Conservation (phyloP, 2,113 vertebrate genomes). For the Felis chaus region DNA sequence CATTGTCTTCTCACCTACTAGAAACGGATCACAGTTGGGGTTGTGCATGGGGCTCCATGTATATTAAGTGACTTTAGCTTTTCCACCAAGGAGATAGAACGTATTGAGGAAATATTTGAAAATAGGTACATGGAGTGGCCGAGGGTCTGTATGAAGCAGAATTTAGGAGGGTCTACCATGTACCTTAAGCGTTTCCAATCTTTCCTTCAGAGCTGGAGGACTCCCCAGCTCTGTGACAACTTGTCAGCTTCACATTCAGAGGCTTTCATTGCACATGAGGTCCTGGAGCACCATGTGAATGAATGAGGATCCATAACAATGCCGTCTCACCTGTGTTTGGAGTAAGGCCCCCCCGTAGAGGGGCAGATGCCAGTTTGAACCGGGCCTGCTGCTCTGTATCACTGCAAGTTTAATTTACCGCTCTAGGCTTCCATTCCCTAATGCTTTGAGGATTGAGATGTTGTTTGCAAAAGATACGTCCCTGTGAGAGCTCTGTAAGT, state of each 20-base stretch:
- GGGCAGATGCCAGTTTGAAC: background rate
- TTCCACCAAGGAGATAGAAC: background rate
- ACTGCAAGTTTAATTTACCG: background rate
- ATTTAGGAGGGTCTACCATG: background rate
- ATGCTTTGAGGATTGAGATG: background rate
- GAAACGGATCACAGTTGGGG: background rate
- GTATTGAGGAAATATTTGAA: background rate
- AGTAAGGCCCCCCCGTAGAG: no score
- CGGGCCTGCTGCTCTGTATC: background rate
- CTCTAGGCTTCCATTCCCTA: background rate
- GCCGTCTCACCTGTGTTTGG: background rate
- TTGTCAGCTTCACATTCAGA: background rate
- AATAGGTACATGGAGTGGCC: background rate
- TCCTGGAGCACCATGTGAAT: background rate
- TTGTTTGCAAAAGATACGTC: background rate
- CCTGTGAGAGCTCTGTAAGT: background rate
- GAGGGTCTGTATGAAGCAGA: background rate
- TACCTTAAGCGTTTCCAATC: background rate
- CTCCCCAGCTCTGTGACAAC: background rate
- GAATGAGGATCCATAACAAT: rapidly evolving
- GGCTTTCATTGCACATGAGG: background rate
- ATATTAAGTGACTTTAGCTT: background rate
- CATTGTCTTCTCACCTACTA: background rate
- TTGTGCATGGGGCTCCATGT: background rate
- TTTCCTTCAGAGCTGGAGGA: background rate